These are phyloP conservation scores for Prunella fulvescens DNA, from an alignment of 2,113 vertebrate species.

Conservation along the genomic window DNA sequence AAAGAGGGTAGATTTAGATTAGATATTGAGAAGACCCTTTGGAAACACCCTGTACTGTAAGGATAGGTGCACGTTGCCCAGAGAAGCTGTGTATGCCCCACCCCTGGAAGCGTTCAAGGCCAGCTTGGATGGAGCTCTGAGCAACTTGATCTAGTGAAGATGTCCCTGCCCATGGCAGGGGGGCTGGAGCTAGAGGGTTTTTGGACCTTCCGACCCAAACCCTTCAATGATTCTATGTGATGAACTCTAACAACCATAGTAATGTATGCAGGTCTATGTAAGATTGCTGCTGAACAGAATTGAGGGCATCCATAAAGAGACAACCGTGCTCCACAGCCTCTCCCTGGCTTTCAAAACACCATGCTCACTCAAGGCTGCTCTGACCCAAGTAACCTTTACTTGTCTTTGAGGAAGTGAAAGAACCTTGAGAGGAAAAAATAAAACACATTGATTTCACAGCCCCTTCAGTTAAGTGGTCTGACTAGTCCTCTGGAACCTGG, in stretches of 20 bases:
- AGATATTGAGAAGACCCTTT: background rate
- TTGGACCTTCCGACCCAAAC: background rate
- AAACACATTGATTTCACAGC: background rate
- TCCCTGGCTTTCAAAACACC: background rate
- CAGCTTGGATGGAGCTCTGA: background rate
- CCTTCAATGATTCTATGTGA: background rate
- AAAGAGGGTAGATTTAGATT: background rate
- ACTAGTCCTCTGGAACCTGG: background rate
- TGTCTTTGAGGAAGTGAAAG: background rate
- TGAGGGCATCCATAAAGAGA: background rate
- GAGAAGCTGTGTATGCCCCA: background rate
- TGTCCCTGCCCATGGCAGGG: background rate
- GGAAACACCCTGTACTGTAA: background rate
- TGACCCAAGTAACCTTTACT: background rate
- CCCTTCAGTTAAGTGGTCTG: background rate
- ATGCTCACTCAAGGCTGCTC: rapidly evolving
- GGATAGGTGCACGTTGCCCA: background rate
- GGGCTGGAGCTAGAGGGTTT: background rate
- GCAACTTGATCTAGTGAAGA: background rate
- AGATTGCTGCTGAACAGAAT: background rate
- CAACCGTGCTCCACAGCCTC: background rate
- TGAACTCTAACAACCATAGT: background rate
- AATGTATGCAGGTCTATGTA: background rate
- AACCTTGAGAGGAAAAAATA: background rate
- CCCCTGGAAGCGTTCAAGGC: background rate